Evolutionary conservation across 92 coral and sea anemone species (phyloP).

Genomic region (Palythoa caribaeorum): DNA sequence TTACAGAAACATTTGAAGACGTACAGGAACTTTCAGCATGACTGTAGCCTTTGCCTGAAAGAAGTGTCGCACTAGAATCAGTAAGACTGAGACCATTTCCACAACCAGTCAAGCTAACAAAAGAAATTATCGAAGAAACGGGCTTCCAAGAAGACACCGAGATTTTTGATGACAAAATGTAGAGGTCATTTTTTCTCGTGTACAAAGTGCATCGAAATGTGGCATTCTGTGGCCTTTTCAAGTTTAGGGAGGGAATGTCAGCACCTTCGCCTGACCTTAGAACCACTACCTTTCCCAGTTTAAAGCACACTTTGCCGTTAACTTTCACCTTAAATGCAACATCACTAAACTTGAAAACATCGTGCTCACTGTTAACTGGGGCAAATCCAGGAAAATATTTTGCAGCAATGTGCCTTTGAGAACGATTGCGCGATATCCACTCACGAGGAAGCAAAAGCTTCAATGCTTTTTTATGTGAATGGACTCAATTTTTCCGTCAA

Average conservation of each 20-base stretch:
- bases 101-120: not conserved
- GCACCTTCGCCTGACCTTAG: conserved; percentile 25
- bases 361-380: conserved; percentile 40
- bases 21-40: conserved; percentile 23
- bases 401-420: conserved; percentile 45
- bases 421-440: conserved; percentile 22
- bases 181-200: not conserved
- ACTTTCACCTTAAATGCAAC: conserved; percentile 20
- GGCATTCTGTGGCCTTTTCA: not conserved
- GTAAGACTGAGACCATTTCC: conserved; percentile 2
- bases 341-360: conserved; percentile 37
- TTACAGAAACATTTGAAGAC: not conserved
- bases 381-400: conserved; percentile 36
- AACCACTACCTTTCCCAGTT: conserved; percentile 46
- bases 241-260: conserved; percentile 2
- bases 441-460: conserved; percentile 1
- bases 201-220: not conserved
- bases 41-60: conserved; percentile 32
- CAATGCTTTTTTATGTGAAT: not conserved
- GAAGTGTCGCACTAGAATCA: not conserved
- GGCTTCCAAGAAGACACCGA: conserved; percentile 45
- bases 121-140: not conserved
- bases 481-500: not conserved
- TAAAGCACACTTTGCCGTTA: conserved; percentile 8
- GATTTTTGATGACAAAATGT: conserved; percentile 3